Percentiles rank a stretch among this genome's conserved stretches.
These are phyloP conservation scores for Rhamphomyia laevipes DNA, from an alignment of 2,888 invertebrate species.

Conservation along the genomic window DNA sequence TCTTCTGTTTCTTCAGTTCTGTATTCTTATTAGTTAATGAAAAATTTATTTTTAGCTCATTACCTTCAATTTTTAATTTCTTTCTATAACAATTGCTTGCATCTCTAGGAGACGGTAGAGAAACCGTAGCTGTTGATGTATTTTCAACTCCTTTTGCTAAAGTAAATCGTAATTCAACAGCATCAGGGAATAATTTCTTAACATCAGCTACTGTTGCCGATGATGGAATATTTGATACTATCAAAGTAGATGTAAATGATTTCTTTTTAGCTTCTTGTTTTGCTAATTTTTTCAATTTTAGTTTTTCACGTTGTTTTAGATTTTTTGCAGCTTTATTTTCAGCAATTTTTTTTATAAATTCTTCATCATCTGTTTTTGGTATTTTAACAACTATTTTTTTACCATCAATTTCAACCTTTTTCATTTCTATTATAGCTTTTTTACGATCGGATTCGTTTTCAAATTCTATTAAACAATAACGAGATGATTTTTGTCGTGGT, in stretches of 20 bases:
- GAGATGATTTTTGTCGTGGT: conserved; percentile 6
- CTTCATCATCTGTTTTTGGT: not conserved
- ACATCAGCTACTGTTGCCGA: not conserved
- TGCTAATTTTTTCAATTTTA: not conserved
- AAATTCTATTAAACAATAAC: conserved; percentile 6
- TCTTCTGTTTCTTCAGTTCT: not conserved
- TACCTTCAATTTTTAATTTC: not conserved
- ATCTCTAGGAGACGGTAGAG: conserved; percentile 2
- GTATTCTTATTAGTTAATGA: not conserved
- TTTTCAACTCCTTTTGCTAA: not conserved
- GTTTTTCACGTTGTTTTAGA: not conserved
- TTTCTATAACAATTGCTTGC: not conserved
- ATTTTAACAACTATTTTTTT: not conserved
- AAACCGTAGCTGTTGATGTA: not conserved
- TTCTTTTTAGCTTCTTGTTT: not conserved
- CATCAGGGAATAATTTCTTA: not conserved
- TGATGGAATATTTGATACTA: not conserved
- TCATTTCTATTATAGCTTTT: conserved; percentile 1
- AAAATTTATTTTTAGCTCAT: not conserved
- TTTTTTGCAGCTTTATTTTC: not conserved
- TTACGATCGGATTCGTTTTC: not conserved
- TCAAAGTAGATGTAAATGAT: not conserved
- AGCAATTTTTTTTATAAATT: not conserved
- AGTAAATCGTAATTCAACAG: not conserved
- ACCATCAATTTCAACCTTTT: not conserved